A percentile compares a stretch with the other conserved stretches of the same genome.
Conservation (phyloP, 2,797 vertebrate genomes). For the Pseudotriccus pelzelni region DNA sequence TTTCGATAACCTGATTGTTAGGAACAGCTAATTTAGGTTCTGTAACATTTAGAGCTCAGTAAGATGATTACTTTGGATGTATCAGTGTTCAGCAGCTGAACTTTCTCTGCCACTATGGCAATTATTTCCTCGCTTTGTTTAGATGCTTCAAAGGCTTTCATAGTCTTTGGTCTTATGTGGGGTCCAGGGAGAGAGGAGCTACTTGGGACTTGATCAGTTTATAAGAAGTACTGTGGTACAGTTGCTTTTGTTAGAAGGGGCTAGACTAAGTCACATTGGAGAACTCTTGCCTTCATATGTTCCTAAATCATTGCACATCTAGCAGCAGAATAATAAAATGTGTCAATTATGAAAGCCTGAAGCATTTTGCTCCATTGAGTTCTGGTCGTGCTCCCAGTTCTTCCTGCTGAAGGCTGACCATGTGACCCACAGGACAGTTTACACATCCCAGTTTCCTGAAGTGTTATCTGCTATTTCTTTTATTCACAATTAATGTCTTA, state of each 20-base stretch:
- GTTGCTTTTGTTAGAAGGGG: background rate
- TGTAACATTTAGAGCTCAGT: background rate
- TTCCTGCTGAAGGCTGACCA: background rate
- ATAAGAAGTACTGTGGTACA: background rate
- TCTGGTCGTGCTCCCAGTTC: background rate
- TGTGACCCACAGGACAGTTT: background rate
- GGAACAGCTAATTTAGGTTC: background rate
- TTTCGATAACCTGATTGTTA: background rate
- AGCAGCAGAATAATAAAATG: background rate
- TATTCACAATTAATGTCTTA: background rate
- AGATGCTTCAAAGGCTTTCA: background rate
- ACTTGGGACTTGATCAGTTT: background rate
- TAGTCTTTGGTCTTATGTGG: background rate
- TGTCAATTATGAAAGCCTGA: background rate
- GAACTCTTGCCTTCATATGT: background rate
- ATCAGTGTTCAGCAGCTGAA: background rate
- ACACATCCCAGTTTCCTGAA: background rate
- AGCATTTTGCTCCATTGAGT: background rate
- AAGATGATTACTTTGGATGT: background rate
- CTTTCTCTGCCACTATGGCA: background rate
- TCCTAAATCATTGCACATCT: background rate
- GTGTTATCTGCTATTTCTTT: background rate
- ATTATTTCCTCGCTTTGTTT: background rate
- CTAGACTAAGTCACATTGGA: background rate
- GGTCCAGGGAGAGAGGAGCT: background rate